Evolutionary conservation across 2,888 invertebrate genomes (phyloP).

Genomic region (Pseudococcus longispinus): DNA sequence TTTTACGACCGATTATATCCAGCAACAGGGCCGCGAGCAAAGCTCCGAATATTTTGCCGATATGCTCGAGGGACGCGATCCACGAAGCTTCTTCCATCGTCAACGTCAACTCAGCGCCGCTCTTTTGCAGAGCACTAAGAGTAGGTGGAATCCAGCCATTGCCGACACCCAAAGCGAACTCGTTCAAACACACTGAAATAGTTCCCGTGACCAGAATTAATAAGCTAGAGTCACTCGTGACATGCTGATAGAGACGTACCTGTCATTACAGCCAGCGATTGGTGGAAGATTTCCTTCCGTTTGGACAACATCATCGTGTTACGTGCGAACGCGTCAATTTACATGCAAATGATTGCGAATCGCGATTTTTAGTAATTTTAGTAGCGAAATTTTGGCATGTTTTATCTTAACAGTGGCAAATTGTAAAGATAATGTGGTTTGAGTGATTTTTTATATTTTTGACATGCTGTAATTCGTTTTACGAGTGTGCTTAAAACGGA

Average conservation of each 20-base stretch:
- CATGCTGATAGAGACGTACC: neutral
- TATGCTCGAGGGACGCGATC: constrained; percentile 35
- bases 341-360: neutral
- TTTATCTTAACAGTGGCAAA: neutral
- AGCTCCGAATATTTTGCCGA: constrained; percentile 28
- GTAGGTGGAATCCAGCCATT: constrained; percentile 44
- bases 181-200: constrained; percentile 5
- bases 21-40: neutral
- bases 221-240: neutral
- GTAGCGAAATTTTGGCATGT: neutral
- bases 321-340: neutral
- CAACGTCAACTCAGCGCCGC: neutral
- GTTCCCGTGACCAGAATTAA: neutral
- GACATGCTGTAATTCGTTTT: neutral
- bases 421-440: neutral
- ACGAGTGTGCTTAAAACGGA: neutral
- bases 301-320: neutral
- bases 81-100: constrained; percentile 37
- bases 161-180: neutral
- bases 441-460: neutral
- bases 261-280: neutral
- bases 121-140: neutral
- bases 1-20: constrained; percentile 21
- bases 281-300: neutral
- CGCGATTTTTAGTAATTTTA: neutral